These are phyloP conservation scores for Pedionomus torquatus DNA, from an alignment of 2,113 vertebrate species.

Conservation along the genomic window DNA sequence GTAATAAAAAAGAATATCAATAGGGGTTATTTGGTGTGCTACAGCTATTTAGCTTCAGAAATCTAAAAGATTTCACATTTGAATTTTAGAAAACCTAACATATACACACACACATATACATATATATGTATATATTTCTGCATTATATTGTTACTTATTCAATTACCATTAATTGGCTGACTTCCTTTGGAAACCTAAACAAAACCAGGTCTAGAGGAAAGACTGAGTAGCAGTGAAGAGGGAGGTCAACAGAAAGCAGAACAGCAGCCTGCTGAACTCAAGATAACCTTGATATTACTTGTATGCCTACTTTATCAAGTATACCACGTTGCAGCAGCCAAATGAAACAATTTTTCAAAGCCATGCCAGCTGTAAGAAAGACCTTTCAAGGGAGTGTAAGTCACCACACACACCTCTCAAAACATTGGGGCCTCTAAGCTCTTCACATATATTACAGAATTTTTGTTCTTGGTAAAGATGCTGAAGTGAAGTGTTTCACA, in stretches of 20 bases:
- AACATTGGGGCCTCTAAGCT: neutral
- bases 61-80: neutral
- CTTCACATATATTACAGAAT: neutral
- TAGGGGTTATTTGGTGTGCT: accelerated
- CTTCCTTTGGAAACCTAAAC: neutral
- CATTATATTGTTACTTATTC: neutral
- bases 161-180: neutral
- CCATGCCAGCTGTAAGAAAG: neutral
- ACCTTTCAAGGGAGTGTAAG: neutral
- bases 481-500: neutral
- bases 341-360: conserved; percentile 21
- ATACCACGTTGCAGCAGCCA: neutral
- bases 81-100: neutral
- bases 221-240: neutral
- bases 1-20: neutral
- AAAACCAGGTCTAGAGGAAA: neutral
- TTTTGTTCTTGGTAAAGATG: neutral
- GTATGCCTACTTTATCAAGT: neutral
- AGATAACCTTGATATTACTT: neutral
- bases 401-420: neutral
- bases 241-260: neutral
- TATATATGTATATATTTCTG: neutral
- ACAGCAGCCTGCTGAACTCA: neutral
- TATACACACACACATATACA: too few relatives aligned
- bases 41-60: neutral